Conservation (phyloP, 2,888 invertebrate genomes). For the Cryptops parisi region DNA sequence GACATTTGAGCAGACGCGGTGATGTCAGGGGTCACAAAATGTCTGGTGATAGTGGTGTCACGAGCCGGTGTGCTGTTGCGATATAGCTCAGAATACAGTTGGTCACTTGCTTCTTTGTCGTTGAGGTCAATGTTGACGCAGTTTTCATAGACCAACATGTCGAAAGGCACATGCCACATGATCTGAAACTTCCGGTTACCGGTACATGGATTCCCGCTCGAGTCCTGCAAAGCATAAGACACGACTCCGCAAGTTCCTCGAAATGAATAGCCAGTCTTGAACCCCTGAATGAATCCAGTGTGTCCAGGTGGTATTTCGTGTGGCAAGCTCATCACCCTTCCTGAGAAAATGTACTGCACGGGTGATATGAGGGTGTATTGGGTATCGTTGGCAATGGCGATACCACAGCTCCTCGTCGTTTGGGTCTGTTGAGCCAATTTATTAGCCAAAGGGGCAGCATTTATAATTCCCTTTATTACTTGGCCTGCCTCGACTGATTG, state of each 20-base stretch:
- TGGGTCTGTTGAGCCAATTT: slow-evolving; percentile 1
- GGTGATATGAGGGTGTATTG: background rate
- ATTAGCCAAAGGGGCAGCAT: slow-evolving; percentile 2
- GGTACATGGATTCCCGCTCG: background rate
- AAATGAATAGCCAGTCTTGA: background rate
- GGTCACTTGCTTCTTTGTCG: background rate
- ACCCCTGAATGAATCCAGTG: background rate
- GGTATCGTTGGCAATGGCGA: background rate
- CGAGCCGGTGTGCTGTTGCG: too few relatives aligned
- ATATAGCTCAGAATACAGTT: slow-evolving; percentile 5
- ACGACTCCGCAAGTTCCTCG: background rate
- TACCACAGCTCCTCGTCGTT: background rate
- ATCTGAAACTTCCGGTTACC: background rate
- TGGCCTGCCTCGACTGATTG: too few relatives aligned
- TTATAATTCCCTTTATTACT: background rate
- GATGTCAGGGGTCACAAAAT: too few relatives aligned
- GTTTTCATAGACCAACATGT: background rate
- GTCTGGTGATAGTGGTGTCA: too few relatives aligned
- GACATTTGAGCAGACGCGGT: too few relatives aligned
- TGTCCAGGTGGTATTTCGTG: background rate
- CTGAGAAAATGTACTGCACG: background rate
- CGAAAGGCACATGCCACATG: background rate
- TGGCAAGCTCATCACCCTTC: background rate
- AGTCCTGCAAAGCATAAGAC: background rate
- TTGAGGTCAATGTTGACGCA: slow-evolving; percentile 7